Percentiles rank a stretch among this genome's conserved stretches.
Conservation (phyloP, 2,888 invertebrate genomes). For the Pseudoips prasinana region DNA sequence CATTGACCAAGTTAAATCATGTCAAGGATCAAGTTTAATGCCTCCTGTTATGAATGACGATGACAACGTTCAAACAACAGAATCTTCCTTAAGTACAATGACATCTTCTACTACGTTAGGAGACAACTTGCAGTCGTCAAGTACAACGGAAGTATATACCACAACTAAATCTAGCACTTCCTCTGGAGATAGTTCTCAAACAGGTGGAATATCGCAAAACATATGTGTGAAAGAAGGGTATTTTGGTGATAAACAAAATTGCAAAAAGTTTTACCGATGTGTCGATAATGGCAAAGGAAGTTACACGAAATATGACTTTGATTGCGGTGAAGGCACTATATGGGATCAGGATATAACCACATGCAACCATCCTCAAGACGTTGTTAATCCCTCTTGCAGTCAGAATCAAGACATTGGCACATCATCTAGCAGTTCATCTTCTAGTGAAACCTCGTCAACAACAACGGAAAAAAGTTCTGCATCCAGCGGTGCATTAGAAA, state of each 20-base stretch:
- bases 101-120: neutral
- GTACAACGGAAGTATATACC: constrained; percentile 22
- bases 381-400: constrained; percentile 58
- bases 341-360: constrained; percentile 83
- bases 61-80: constrained; percentile 21
- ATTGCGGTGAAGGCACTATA: constrained; percentile 86
- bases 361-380: constrained; percentile 72
- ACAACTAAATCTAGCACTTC: neutral
- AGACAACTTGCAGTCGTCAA: constrained; percentile 7
- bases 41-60: constrained; percentile 42
- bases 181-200: constrained; percentile 13
- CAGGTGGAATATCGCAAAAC: constrained; percentile 9
- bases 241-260: constrained; percentile 82
- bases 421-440: constrained; percentile 27
- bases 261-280: constrained; percentile 86
- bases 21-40: constrained; percentile 36
- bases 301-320: constrained; percentile 83
- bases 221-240: constrained; percentile 82
- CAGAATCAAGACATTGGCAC: constrained; percentile 25
- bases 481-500: constrained; percentile 16
- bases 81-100: constrained; percentile 12
- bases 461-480: constrained; percentile 12
- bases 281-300: constrained; percentile 83
- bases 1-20: constrained; percentile 65
- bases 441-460: constrained; percentile 8